These are phyloP conservation scores for Vireo altiloquus DNA, from an alignment of 2,113 vertebrate genomes.

Conservation along the genomic window DNA sequence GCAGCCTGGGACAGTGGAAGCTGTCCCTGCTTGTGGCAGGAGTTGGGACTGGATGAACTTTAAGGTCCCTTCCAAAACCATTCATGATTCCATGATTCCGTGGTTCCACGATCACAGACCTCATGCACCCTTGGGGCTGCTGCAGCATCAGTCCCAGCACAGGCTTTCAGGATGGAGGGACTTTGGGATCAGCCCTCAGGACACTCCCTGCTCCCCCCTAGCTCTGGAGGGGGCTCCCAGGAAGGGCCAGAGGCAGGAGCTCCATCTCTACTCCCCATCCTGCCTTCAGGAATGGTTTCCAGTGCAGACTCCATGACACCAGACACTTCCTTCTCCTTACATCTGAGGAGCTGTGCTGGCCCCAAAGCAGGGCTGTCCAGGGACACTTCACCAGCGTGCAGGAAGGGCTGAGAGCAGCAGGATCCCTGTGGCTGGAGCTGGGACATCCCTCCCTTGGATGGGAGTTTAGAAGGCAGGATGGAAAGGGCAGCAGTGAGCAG, in stretches of 20 bases:
- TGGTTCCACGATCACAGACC: background rate
- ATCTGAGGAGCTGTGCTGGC: background rate
- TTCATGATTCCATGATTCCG: no score
- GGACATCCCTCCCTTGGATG: background rate
- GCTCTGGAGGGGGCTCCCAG: background rate
- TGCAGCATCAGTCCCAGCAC: background rate
- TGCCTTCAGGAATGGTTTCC: background rate
- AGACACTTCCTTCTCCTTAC: background rate
- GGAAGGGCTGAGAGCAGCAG: background rate
- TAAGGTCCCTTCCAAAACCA: background rate
- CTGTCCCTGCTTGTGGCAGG: background rate
- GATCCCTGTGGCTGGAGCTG: background rate
- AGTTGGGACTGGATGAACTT: rapidly evolving
- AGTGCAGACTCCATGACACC: rapidly evolving
- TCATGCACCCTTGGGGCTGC: background rate
- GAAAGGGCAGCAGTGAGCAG: background rate
- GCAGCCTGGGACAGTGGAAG: rapidly evolving
- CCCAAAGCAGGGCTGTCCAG: background rate
- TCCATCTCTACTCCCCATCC: background rate
- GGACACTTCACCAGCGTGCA: background rate
- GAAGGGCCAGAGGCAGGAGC: background rate
- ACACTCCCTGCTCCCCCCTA: background rate
- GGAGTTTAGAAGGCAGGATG: background rate
- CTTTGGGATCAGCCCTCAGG: background rate
- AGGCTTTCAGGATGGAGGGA: background rate